Base-by-base conservation (phyloP, 1,140 invertebrate species). In the Drosophila pruinosa region DNA sequence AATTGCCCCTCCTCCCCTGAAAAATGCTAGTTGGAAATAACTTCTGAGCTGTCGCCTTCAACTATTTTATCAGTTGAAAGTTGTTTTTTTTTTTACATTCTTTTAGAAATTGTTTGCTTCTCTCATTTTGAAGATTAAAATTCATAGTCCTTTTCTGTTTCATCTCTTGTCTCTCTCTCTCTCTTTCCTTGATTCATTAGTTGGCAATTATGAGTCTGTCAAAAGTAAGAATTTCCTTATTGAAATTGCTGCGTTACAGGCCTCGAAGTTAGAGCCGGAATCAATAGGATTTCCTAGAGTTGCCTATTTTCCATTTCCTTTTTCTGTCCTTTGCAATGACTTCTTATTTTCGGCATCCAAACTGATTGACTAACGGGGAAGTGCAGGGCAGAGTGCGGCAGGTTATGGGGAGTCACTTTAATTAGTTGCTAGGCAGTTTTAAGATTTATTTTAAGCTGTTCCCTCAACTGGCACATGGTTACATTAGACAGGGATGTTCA, bases 121-220 rank as follows among this genome's bases (percentile, higher is more conserved):
- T 31, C 15, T 50, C 47, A 50, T 50, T 64, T 71, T 57, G n/a
- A 15, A 67, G 59, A 67, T 67, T 59, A 58, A 59, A 67, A 67
- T 67, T 67, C 43, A 31, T 41, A 19, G 26, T 21, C 10, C 38
- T 28, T 12, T 31, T 19, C 2, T 4, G 12, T 8, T 10, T 31
- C 10, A 15, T 4, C 24, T 3, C 7, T 5, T 8, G 10, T 2
- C 8, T 5, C 21, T 45, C 47, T 22, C 12, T 17, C 8, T 58
- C 6, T 6, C 5, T 1, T 31, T 15, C 24, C 17, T 36, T 34
- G 36, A 39, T 62, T 74, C 73, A 80, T 85, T 80, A 85, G 72
- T 70, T 63, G 69, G 54, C 69, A 83, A 83, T 83, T 78, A 78
- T 78, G 62, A 24, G 70, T 38, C 75, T 81, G 78, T 77, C 78